Base-by-base conservation (phyloP, 2,888 invertebrate species). In the Camponotus fellah region DNA sequence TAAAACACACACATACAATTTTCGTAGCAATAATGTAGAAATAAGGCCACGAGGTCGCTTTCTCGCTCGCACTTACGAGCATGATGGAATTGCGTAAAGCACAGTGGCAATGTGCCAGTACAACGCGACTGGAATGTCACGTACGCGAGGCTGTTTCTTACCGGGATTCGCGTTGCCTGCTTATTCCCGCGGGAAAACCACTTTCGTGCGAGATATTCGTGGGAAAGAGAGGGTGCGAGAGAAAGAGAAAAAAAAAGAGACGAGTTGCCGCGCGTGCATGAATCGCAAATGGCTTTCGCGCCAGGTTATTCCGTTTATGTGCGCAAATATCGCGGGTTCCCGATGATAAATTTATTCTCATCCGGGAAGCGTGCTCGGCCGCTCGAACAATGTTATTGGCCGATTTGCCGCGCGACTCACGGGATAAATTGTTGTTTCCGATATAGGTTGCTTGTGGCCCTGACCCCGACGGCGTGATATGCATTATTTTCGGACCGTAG, bases 81-180 rank as follows among this genome's bases (percentile, higher is more conserved):
- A 85, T 86, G 74, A 53, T 66, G 81, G 83, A 84, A 81, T 81
- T 75, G 83, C 72, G 82, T 88, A 86, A 86, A 88, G 87, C 82
- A 81, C 74, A 66, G 72, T 89, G 89, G 89, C 90, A 87, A 77
- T 68, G 82, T 88, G 90, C 90, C 90, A 89, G 89, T 81, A 77
- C 58, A 86, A 82, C 76, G 82, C 81, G 72, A 83, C 83, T 69
- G 82, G 85, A 88, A 83, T 86, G 88, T 89, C 85, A 88, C 82
- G 87, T 88, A 68, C 56, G 80, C 66, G 64, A 21, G 26, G 64
- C n/a, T 75, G 65, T 83, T 85, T 69, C 85, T 83, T 83, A 83
- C 87, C 40, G 71, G 66, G 85, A 82, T 84, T 85, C 79, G 72
- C 75, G 26, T 43, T 68, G 49, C 71, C 62, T 71, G 82, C 71